Evolutionary conservation across 2,797 vertebrate species (phyloP).

Genomic region (Monodelphis domestica): DNA sequence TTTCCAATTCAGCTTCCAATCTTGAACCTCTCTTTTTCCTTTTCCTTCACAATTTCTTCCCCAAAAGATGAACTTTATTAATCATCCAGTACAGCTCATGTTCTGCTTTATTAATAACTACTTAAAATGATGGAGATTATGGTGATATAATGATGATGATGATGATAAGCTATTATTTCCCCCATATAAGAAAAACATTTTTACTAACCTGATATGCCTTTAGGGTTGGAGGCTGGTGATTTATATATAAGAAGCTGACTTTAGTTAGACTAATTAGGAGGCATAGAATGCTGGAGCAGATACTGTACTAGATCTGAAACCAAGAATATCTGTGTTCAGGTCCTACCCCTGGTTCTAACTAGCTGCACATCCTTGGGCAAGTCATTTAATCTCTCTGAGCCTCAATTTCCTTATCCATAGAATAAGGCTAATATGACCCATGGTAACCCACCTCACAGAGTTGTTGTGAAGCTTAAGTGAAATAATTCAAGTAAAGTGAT

Average conservation of each 20-base stretch:
- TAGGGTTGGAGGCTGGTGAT: background rate
- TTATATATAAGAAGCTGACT: conserved; percentile 1
- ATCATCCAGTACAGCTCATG: background rate
- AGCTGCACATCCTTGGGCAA: background rate
- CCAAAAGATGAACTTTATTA: background rate
- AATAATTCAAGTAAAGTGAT: background rate
- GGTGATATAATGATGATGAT: background rate
- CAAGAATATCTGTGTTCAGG: background rate
- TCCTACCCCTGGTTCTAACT: background rate
- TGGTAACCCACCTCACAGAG: background rate
- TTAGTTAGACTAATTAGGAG: background rate
- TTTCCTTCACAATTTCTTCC: background rate
- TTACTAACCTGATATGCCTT: background rate
- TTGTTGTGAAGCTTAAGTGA: background rate
- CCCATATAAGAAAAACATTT: background rate
- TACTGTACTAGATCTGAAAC: background rate
- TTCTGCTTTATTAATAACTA: conserved; percentile 4
- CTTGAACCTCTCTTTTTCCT: conserved; percentile 1
- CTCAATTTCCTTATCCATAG: background rate
- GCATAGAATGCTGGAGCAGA: background rate
- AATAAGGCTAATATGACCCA: background rate
- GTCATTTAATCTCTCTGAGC: background rate
- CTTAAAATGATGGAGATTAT: conserved; percentile 2
- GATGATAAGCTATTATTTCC: conserved; percentile 39
- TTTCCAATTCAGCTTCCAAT: background rate